These are phyloP conservation scores for Antitype chi DNA, from an alignment of 2,888 invertebrate species.

Conservation along the genomic window DNA sequence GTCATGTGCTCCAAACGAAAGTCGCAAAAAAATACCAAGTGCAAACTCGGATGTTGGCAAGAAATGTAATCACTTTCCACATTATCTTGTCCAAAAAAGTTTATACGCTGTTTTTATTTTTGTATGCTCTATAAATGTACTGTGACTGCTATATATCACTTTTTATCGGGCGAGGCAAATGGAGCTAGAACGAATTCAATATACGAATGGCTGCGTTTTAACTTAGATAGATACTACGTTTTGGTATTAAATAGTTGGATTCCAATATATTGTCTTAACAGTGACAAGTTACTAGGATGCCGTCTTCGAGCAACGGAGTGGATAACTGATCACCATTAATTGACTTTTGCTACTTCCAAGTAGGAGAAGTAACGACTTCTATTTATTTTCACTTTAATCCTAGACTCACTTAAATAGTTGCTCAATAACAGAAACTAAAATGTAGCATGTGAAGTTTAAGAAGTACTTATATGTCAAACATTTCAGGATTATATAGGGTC, in stretches of 20 bases:
- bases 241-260: conserved; percentile 37
- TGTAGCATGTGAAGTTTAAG: neutral
- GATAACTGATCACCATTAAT: conserved; percentile 50
- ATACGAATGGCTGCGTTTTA: conserved; percentile 47
- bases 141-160: conserved; percentile 56
- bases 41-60: conserved; percentile 67
- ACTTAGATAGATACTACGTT: conserved; percentile 14
- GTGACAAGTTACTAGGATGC: conserved; percentile 36
- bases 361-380: conserved; percentile 5
- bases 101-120: conserved; percentile 49
- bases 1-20: conserved; percentile 69
- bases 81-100: conserved; percentile 63
- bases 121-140: conserved; percentile 36
- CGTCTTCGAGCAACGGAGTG: conserved; percentile 35
- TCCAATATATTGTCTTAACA: conserved; percentile 42
- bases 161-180: conserved; percentile 51
- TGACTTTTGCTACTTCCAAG: conserved; percentile 43
- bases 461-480: neutral
- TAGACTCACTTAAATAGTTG: neutral
- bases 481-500: neutral
- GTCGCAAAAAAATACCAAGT: conserved; percentile 76
- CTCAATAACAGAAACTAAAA: neutral
- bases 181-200: conserved; percentile 45
- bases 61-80: conserved; percentile 75
- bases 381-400: conserved; percentile 29